A percentile compares a stretch with the other conserved stretches of the same genome.
Conservation (phyloP, 2,797 vertebrate species). For the Oceanodroma leucorhoa region DNA sequence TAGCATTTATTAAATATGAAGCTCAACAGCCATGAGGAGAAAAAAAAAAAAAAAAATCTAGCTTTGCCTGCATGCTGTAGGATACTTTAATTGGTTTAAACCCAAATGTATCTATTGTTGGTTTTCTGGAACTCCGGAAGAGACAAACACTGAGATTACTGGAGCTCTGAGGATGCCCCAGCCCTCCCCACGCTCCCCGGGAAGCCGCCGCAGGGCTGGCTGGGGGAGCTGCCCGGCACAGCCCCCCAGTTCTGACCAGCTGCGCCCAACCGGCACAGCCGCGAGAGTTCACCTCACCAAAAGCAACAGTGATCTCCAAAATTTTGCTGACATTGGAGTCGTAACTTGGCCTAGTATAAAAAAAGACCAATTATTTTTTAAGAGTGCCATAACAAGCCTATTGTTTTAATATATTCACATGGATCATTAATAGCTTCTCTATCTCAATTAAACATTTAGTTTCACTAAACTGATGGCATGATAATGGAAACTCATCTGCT, state of each 20-base stretch:
- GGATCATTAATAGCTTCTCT: not conserved
- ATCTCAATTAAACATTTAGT: not conserved
- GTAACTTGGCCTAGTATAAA: not conserved
- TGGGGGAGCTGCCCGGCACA: not conserved
- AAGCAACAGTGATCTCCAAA: not conserved
- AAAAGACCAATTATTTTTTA: not conserved
- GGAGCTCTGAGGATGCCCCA: not conserved
- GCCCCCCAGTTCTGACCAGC: not conserved
- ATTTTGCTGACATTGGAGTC: not conserved
- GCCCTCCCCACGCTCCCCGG: not conserved
- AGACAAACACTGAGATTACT: not conserved
- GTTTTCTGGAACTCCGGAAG: not conserved
- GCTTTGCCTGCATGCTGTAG: not conserved
- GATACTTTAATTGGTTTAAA: not conserved
- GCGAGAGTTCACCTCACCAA: not conserved
- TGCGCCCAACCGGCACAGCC: not conserved
- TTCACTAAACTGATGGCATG: not conserved
- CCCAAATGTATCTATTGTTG: not conserved
- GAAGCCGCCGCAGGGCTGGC: not conserved
- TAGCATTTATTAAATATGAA: constrained; percentile 8
- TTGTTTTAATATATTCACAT: not conserved
- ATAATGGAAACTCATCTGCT: not conserved
- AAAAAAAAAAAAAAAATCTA: not conserved
- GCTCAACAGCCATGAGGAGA: not conserved
- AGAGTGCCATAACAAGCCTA: not conserved